These are phyloP conservation scores for Cisticola juncidis DNA, from an alignment of 2,113 vertebrate genomes.

Conservation along the genomic window DNA sequence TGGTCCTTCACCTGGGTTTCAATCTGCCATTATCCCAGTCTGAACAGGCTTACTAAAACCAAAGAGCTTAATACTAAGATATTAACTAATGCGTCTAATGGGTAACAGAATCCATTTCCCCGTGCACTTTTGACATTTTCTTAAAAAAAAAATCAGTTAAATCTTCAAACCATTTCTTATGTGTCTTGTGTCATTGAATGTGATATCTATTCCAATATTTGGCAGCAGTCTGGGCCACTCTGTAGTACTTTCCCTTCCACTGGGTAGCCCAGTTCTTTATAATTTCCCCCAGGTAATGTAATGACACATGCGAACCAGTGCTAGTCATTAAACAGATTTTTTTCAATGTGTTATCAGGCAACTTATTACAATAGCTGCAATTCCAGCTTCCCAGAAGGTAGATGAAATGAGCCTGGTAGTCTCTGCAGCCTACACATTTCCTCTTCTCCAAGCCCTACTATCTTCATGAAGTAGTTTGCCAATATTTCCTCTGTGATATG, in stretches of 20 bases:
- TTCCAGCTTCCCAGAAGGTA: background rate
- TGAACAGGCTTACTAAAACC: background rate
- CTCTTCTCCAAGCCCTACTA: background rate
- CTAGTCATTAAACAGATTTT: background rate
- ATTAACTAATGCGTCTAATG: background rate
- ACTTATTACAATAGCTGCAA: background rate
- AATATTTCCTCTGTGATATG: background rate
- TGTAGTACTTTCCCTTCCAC: background rate
- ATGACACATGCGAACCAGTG: rapidly evolving
- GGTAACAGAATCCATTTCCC: background rate
- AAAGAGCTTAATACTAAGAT: background rate
- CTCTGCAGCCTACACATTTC: background rate
- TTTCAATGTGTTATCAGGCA: background rate
- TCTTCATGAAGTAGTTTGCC: background rate
- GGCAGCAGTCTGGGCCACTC: background rate
- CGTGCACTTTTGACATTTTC: background rate
- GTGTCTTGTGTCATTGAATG: background rate
- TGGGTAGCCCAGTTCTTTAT: background rate
- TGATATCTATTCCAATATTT: background rate
- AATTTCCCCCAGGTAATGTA: background rate
- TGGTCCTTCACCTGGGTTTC: background rate
- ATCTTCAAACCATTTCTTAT: background rate
- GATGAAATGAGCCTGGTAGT: background rate
- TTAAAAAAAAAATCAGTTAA: background rate
- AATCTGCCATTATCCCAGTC: background rate